phyloP scores from a whole-genome alignment of 2,797 vertebrate genomes.

The Cyclura pinguis region DNA sequence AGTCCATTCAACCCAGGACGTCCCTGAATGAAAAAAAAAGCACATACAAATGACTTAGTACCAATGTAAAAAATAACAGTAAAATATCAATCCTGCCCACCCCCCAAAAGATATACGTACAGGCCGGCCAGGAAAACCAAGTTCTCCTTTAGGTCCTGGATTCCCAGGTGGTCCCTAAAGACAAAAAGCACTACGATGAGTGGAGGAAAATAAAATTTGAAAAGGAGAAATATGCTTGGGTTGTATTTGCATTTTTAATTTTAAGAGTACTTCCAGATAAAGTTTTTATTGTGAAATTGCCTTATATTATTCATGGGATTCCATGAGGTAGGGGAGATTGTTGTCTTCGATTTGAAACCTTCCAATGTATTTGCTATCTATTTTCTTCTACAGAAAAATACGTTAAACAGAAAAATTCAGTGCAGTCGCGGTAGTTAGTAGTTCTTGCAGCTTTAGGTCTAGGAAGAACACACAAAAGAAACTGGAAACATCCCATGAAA shows the following conservation, averaged over 20 bases:
- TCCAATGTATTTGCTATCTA: not conserved
- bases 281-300: not conserved
- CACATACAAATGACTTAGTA: conserved; percentile 37
- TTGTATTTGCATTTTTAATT: not conserved
- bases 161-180: conserved; percentile 90
- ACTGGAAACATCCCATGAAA: too few species aligned
- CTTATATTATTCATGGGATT: not conserved
- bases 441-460: too few species aligned
- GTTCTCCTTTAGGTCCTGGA: conserved; percentile 91
- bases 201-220: not conserved
- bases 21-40: conserved; percentile 79
- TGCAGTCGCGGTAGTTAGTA: too few species aligned
- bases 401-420: too few species aligned
- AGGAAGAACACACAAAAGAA: too few species aligned
- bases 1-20: conserved; percentile 88
- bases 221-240: not conserved
- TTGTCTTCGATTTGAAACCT: not conserved
- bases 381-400: not conserved
- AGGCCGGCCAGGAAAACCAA: conserved; percentile 91
- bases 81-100: not conserved
- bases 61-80: conserved; percentile 34
- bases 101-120: conserved; percentile 80
- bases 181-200: conserved; percentile 51
- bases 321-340: not conserved
- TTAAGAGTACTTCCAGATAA: not conserved